Evolutionary conservation across 2,888 invertebrate species (phyloP), one percentile per base, ranked within the genome.

Genomic region (Sinopyrophorus schimmeli): DNA sequence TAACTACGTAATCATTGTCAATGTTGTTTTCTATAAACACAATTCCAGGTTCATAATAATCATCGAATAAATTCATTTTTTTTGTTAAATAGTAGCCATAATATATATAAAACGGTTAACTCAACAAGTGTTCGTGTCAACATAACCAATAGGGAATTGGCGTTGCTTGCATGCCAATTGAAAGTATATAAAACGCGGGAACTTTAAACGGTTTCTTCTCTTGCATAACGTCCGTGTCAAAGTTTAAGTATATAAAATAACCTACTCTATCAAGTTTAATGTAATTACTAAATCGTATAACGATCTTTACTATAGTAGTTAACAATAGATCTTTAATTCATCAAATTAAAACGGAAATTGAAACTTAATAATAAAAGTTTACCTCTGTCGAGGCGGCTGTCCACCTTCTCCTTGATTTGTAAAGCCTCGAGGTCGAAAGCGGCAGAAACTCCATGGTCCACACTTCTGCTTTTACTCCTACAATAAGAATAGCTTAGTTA

Each of bases 401-500:
- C 91, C 68, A 91, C 89, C 87, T 90, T 90, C 17, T 53, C 53
- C 77, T 90, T 90, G 69, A 87, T 86, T 64, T 90, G 84, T 53
- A 91, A 80, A 43, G 89, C 82, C 62, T 90, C 90, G 78, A 91
- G 79, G 76, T 91, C 91, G 73, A 89, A 90, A 55, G 90, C 89
- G 60, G 89, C 81, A 56, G 87, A 82, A 69, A 91, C 86, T 67
- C 92, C 91, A 80, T 92, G 91, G 77, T 92, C 92, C 66, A 92
- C 91, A 66, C 91, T 92, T 65, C 89, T 85, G 74, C 91, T 91
- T 76, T 92, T 92, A 74, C 89, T 91, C 89, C 92, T 92, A 81
- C 57, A 81, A 80, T 55, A 59, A 58, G 37, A 59, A 61, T n/a
- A n/a, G n/a, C n/a, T n/a, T n/a, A n/a, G n/a, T n/a, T n/a, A n/a